These are phyloP conservation scores for Notodonta dromedarius DNA, from an alignment of 2,888 invertebrate species.

Conservation along the genomic window DNA sequence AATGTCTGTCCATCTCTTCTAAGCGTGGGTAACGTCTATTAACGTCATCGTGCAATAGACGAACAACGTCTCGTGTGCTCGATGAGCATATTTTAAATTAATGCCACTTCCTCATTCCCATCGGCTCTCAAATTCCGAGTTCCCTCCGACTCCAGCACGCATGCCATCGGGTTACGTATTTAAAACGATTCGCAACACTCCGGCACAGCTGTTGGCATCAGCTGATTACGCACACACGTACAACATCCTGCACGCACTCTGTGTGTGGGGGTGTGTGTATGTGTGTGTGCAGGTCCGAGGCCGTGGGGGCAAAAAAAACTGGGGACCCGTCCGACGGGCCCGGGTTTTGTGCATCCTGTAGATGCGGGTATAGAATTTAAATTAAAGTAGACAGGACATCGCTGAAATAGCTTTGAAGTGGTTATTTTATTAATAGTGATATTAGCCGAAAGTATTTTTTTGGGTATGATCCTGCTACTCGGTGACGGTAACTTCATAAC, in stretches of 20 bases:
- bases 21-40: too few species aligned
- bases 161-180: conserved; percentile 41
- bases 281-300: conserved; percentile 40
- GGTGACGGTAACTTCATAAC: too few species aligned
- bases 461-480: too few species aligned
- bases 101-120: conserved; percentile 13
- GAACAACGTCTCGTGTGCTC: too few species aligned
- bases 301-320: conserved; percentile 65
- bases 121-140: not conserved
- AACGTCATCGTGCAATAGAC: too few species aligned
- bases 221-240: conserved; percentile 67
- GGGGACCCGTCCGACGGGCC: conserved; percentile 66
- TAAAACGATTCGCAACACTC: conserved; percentile 54
- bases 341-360: conserved; percentile 65
- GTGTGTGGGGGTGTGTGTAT: conserved; percentile 36
- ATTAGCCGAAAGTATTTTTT: too few species aligned
- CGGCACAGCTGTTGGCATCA: conserved; percentile 67
- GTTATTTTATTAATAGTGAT: too few species aligned
- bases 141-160: conserved; percentile 18
- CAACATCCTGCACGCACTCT: conserved; percentile 27
- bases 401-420: too few species aligned
- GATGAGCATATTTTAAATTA: not conserved
- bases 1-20: too few species aligned
- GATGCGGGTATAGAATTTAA: conserved; percentile 31
- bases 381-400: conserved; percentile 23